Evolutionary conservation across 2,888 invertebrate genomes (phyloP).

Genomic region (Agriopis leucophaearia): DNA sequence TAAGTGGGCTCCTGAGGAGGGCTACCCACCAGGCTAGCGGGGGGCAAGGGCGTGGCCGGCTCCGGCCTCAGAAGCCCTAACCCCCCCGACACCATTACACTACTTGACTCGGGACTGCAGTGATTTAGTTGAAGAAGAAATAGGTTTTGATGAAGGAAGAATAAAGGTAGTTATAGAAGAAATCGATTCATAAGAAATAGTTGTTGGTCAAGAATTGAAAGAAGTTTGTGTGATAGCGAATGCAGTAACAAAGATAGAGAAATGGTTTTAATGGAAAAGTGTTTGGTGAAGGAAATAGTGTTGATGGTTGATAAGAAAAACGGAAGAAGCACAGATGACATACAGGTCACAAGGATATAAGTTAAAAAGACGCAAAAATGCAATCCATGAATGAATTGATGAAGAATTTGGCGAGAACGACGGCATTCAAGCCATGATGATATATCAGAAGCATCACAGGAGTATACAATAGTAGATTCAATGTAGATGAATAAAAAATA

Average conservation of each 20-base stretch:
- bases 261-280: neutral
- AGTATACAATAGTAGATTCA: neutral
- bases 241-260: neutral
- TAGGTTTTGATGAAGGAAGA: neutral
- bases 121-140: neutral
- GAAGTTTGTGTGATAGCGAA: neutral
- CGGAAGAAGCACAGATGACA: neutral
- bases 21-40: conserved; percentile 81
- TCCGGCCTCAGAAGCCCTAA: conserved; percentile 84
- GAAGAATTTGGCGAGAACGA: too few relatives aligned
- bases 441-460: neutral
- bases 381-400: too few relatives aligned
- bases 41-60: conserved; percentile 82
- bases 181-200: neutral
- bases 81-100: conserved; percentile 84
- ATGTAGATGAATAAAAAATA: conserved; percentile 4
- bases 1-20: conserved; percentile 96
- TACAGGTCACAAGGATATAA: too few relatives aligned
- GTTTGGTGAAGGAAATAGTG: neutral
- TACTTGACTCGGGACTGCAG: conserved; percentile 85
- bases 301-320: neutral
- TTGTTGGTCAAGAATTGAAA: neutral
- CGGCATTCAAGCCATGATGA: neutral
- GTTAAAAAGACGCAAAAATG: too few relatives aligned
- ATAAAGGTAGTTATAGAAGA: neutral